phyloP scores from a whole-genome alignment of 2,113 vertebrate species.

The Misgurnus anguillicaudatus region DNA sequence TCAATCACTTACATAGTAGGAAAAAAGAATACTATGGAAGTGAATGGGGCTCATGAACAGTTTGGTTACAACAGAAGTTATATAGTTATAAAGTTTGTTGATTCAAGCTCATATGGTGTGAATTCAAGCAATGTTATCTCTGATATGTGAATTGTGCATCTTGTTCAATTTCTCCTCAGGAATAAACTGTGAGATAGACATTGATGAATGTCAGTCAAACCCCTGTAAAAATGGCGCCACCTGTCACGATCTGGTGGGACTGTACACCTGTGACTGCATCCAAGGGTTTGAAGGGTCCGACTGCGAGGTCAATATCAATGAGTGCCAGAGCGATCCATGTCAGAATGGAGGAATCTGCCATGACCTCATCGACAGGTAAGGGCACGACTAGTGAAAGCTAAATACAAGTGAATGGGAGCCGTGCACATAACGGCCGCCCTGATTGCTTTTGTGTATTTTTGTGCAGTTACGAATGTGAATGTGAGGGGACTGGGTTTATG shows the following conservation, averaged over 20 bases:
- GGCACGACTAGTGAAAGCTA: background rate
- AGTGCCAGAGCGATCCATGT: slow-evolving; percentile 86
- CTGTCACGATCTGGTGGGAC: slow-evolving; percentile 81
- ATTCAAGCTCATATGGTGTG: too few relatives aligned
- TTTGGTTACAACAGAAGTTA: too few relatives aligned
- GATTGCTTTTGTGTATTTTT: slow-evolving; percentile 30
- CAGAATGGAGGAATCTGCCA: slow-evolving; percentile 76
- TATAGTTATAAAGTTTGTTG: too few relatives aligned
- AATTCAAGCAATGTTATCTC: too few relatives aligned
- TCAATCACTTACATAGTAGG: too few relatives aligned
- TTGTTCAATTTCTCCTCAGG: slow-evolving; percentile 65
- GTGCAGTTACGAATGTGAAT: slow-evolving; percentile 86
- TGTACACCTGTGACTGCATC: slow-evolving; percentile 82
- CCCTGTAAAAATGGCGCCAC: slow-evolving; percentile 84
- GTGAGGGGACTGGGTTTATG: slow-evolving; percentile 82
- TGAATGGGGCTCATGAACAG: too few relatives aligned
- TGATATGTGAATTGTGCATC: background rate
- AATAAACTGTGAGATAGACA: slow-evolving; percentile 85
- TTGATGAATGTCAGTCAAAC: slow-evolving; percentile 83
- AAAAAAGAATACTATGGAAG: too few relatives aligned
- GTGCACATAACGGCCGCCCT: background rate
- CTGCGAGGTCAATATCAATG: slow-evolving; percentile 84
- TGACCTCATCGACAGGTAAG: slow-evolving; percentile 84
- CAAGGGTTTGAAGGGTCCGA: slow-evolving; percentile 77
- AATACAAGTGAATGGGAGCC: background rate